Evolutionary conservation across 2,113 vertebrate genomes (phyloP).

Genomic region (Columba livia): DNA sequence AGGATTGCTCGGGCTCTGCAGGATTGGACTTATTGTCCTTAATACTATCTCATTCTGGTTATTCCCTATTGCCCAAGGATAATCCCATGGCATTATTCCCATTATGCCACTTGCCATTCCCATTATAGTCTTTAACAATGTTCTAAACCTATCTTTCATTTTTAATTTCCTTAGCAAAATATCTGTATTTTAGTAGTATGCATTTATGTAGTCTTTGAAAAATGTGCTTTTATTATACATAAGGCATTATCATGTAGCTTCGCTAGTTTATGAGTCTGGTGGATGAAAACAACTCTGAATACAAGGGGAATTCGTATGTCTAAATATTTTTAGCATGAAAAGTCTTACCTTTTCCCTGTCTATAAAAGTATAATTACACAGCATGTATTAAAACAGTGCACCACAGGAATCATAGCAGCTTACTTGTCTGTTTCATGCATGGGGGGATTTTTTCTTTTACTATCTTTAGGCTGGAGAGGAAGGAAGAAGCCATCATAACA

Average conservation of each 20-base stretch:
- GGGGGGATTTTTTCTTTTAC: not conserved
- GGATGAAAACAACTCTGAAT: slow-evolving; percentile 36
- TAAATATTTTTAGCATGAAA: slow-evolving; percentile 39
- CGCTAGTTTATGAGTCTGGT: slow-evolving; percentile 7
- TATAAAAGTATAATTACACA: slow-evolving; percentile 46
- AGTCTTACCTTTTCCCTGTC: slow-evolving; percentile 25
- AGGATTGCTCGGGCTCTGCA: slow-evolving; percentile 26
- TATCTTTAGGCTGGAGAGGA: not conserved
- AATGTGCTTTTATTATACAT: slow-evolving; percentile 45
- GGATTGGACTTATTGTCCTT: slow-evolving; percentile 72
- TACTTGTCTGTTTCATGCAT: not conserved
- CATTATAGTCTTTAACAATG: slow-evolving; percentile 71
- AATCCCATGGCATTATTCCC: slow-evolving; percentile 74
- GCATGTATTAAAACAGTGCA: not conserved
- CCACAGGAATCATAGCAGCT: not conserved
- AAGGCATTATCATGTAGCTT: slow-evolving; percentile 29
- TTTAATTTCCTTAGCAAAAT: slow-evolving; percentile 71
- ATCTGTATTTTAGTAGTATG: slow-evolving; percentile 56
- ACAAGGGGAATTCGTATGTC: slow-evolving; percentile 29
- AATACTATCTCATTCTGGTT: slow-evolving; percentile 76
- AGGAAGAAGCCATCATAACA: not conserved
- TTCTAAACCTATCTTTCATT: slow-evolving; percentile 69
- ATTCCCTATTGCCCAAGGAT: slow-evolving; percentile 72
- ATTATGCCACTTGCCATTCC: slow-evolving; percentile 73
- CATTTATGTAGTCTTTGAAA: slow-evolving; percentile 21